These are phyloP conservation scores for Eueremaeus valkanovi DNA, from an alignment of 2,888 invertebrate species.

Conservation along the genomic window DNA sequence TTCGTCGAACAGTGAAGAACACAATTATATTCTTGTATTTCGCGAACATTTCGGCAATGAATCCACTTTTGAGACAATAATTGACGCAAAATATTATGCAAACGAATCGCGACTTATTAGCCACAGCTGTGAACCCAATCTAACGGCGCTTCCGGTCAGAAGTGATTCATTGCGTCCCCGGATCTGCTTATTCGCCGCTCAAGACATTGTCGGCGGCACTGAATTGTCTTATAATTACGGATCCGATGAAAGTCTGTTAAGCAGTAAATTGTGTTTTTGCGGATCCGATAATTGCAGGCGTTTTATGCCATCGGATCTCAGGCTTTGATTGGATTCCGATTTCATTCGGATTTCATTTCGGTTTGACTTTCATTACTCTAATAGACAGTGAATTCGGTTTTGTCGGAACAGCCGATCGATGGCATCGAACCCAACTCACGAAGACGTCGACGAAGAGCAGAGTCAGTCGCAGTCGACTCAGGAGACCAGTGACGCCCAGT, in stretches of 20 bases:
- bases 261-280: slow-evolving; percentile 19
- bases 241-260: slow-evolving; percentile 9
- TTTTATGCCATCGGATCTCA: slow-evolving; percentile 16
- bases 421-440: neutral
- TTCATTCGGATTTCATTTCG: too few relatives aligned
- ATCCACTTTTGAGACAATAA: slow-evolving; percentile 17
- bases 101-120: slow-evolving; percentile 9
- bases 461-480: slow-evolving; percentile 8
- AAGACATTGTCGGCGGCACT: neutral
- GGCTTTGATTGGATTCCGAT: neutral
- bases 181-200: slow-evolving; percentile 10
- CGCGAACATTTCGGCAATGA: slow-evolving; percentile 27
- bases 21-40: slow-evolving; percentile 29
- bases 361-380: too few relatives aligned
- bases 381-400: too few relatives aligned
- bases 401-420: neutral
- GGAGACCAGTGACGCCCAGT: slow-evolving; percentile 9
- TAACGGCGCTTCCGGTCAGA: slow-evolving; percentile 13
- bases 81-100: neutral
- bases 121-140: slow-evolving; percentile 22
- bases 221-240: slow-evolving; percentile 27
- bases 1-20: neutral
- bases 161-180: slow-evolving; percentile 26
- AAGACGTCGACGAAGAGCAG: slow-evolving; percentile 4
- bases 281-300: neutral